Evolutionary conservation across 2,797 vertebrate genomes (phyloP).

Genomic region (Cacajao melanocephalus): DNA sequence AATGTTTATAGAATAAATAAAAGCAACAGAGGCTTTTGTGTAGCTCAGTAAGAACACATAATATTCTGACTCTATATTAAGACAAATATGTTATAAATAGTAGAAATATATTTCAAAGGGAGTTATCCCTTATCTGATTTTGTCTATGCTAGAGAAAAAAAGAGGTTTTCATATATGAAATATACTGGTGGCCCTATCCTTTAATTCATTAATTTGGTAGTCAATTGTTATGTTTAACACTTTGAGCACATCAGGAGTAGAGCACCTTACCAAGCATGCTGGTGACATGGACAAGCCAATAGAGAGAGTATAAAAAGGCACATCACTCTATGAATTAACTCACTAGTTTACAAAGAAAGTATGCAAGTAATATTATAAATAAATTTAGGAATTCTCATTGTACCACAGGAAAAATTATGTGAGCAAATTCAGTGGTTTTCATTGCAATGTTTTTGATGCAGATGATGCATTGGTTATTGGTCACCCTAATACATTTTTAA

Average conservation of each 20-base stretch:
- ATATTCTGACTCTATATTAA: neutral
- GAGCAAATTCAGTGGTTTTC: neutral
- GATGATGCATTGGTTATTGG: neutral
- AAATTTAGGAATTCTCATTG: neutral
- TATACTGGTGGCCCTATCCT: neutral
- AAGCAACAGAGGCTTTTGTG: neutral
- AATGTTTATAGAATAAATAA: neutral
- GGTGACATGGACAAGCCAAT: neutral
- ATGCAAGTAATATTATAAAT: neutral
- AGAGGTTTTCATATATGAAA: neutral
- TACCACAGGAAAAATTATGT: neutral
- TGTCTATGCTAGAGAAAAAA: neutral
- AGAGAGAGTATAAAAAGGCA: neutral
- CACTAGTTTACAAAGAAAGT: neutral
- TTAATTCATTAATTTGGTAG: neutral
- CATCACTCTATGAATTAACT: neutral
- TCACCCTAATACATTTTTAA: neutral
- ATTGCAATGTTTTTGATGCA: neutral
- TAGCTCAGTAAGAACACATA: neutral
- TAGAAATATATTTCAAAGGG: neutral
- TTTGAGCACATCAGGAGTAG: neutral
- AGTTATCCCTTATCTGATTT: neutral
- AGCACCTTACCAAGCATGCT: neutral
- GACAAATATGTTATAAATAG: neutral
- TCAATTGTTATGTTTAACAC: neutral